Conservation (phyloP, 2,113 vertebrate species). For the Merops nubicus region DNA sequence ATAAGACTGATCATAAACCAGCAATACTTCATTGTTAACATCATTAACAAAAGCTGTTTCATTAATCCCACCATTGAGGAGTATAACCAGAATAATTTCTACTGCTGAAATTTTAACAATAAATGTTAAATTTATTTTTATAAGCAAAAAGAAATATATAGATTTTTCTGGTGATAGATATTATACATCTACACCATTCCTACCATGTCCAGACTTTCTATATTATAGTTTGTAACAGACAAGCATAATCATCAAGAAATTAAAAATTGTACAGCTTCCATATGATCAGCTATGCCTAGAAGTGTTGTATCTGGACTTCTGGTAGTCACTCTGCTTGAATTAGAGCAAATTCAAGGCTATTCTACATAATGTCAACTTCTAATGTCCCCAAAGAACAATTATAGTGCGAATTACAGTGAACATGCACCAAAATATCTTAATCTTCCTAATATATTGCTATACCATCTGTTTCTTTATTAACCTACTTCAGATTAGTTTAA, state of each 20-base stretch:
- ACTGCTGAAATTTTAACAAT: background rate
- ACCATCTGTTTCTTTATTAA: background rate
- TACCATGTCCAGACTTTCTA: background rate
- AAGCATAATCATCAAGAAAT: background rate
- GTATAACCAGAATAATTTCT: background rate
- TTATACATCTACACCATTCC: background rate
- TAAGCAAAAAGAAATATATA: background rate
- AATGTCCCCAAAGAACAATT: background rate
- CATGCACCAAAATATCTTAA: background rate
- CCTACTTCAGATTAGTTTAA: background rate
- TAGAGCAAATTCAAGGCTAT: background rate
- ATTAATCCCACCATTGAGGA: background rate
- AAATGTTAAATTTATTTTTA: background rate
- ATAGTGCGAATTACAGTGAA: background rate
- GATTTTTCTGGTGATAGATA: background rate
- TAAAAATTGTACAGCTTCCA: background rate
- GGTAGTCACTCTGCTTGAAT: background rate
- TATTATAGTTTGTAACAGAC: background rate
- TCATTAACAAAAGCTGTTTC: background rate
- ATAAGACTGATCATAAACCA: background rate
- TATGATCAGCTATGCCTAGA: background rate
- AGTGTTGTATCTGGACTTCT: background rate
- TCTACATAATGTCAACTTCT: background rate
- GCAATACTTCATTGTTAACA: background rate
- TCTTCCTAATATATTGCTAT: background rate